Base-by-base conservation (phyloP, 2,113 vertebrate genomes). In the Thinocorus orbignyianus region DNA sequence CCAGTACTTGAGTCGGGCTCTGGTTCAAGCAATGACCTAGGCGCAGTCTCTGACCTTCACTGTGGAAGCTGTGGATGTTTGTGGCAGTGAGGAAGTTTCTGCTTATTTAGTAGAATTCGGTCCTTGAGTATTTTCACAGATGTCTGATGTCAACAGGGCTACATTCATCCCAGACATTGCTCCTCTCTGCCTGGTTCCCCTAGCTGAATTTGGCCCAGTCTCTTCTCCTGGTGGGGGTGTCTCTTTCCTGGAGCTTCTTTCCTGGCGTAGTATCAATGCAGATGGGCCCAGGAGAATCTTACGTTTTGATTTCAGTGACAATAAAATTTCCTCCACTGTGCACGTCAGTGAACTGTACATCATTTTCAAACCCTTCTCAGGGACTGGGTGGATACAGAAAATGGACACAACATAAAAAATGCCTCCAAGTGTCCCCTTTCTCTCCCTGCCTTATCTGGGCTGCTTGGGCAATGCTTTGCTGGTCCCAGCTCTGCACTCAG, bases 181-280 rank as follows among this genome's bases (percentile, higher is more conserved):
- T 61, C n/a, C n/a, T 44, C 55, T 62, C 39, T 4, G 2, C 55
- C 44, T 73, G 23, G 49, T 69, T 31, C 54, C 31, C 23, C 0
- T 0, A 3, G n/a, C 42, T 25, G 33, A 64, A 8, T 46, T 68
- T 86, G 58, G 23, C 54, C 23, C 52, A 72, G 41, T 10, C 41
- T 25, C 0, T 11, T 11, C 13, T 1, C 16, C 39, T 2, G 1
- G 15, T 37, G 37, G 2, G 11, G 13, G n/a, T 19, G 6, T 33
- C 26, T 62, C 51, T n/a, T n/a, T n/a, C n/a, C n/a, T 0, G 0
- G 48, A 82, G 37, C 61, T 76, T 68, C 57, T 37, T 61, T 49
- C 42, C 24, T 3, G 2, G 16, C 2, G 2, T 0, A 73, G 35
- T 15, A 4, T 28, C 28, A 30, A 49, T 66, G 54, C 22, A 57